Percentiles rank a stretch among this genome's conserved stretches.
Evolutionary conservation across 2,113 vertebrate genomes (phyloP).

Genomic region (Corydoras sp.): DNA sequence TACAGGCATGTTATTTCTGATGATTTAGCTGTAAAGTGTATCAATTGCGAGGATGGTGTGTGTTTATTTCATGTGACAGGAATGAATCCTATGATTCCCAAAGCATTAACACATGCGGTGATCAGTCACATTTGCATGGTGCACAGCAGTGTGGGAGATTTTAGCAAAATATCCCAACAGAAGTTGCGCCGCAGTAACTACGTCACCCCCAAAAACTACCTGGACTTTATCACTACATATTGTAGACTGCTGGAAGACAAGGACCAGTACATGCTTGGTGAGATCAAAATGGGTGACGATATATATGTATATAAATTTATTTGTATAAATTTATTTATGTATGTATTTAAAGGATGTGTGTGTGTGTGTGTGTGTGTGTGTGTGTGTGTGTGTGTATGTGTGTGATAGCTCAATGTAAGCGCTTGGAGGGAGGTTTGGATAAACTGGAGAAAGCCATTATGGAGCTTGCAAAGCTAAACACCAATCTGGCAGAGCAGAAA

Average conservation of each 20-base stretch:
- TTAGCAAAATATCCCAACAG: constrained; percentile 81
- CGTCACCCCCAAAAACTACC: constrained; percentile 91
- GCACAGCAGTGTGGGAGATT: constrained; percentile 76
- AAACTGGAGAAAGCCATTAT: constrained; percentile 88
- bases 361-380: constrained; percentile 46
- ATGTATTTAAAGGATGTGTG: constrained; percentile 2
- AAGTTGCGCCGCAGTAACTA: constrained; percentile 85
- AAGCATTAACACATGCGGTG: constrained; percentile 55
- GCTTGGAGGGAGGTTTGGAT: constrained; percentile 82
- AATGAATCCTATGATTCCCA: constrained; percentile 71
- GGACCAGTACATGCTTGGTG: constrained; percentile 79
- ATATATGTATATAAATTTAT: background rate
- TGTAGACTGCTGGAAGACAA: constrained; percentile 80
- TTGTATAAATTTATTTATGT: background rate
- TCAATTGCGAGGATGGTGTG: too few relatives aligned
- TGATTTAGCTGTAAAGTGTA: too few relatives aligned
- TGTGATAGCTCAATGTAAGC: constrained; percentile 78
- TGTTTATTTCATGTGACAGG: constrained; percentile 56
- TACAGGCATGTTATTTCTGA: too few relatives aligned
- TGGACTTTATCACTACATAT: constrained; percentile 88
- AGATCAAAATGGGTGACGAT: constrained; percentile 24
- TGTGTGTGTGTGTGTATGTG: constrained; percentile 45
- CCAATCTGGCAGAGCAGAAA: constrained; percentile 86
- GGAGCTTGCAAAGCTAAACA: constrained; percentile 83
- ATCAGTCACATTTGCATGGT: constrained; percentile 84